Evolutionary conservation across 2,797 vertebrate genomes (phyloP).

Genomic region (Myripristis murdjan): DNA sequence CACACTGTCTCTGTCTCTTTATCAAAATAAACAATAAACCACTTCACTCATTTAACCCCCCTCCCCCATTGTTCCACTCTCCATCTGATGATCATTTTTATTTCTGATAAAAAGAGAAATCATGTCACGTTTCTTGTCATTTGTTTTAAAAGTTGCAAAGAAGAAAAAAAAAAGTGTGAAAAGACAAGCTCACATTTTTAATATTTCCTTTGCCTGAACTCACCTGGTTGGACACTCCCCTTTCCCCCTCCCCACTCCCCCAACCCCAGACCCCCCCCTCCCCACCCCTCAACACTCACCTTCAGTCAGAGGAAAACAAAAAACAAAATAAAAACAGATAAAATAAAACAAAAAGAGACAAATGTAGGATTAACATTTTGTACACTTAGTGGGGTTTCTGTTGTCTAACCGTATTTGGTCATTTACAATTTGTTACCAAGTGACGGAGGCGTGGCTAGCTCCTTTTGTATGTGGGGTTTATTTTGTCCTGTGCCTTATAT

Average conservation of each 20-base stretch:
- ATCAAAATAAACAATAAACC: constrained; percentile 79
- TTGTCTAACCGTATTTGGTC: constrained; percentile 89
- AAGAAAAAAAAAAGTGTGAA: constrained; percentile 69
- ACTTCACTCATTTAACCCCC: constrained; percentile 74
- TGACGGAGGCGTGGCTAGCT: constrained; percentile 86
- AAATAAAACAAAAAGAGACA: constrained; percentile 71
- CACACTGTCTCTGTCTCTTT: constrained; percentile 75
- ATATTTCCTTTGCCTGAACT: constrained; percentile 76
- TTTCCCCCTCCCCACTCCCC: constrained; percentile 17
- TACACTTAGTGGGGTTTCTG: constrained; percentile 92
- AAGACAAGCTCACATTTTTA: constrained; percentile 89
- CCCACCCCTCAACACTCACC: constrained; percentile 58
- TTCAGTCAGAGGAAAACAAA: constrained; percentile 68
- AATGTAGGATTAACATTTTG: constrained; percentile 92
- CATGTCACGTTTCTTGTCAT: constrained; percentile 90
- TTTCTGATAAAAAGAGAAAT: constrained; percentile 90
- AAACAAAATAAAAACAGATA: constrained; percentile 47
- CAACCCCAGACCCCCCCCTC: constrained; percentile 16
- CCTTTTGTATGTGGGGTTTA: constrained; percentile 90
- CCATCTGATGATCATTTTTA: constrained; percentile 91
- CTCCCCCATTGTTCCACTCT: constrained; percentile 82
- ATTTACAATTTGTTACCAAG: constrained; percentile 87
- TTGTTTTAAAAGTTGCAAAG: constrained; percentile 85
- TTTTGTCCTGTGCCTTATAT: constrained; percentile 99
- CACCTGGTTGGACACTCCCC: constrained; percentile 57